phyloP scores from a whole-genome alignment of 2,797 vertebrate genomes.

The Halcyon leucocephala region DNA sequence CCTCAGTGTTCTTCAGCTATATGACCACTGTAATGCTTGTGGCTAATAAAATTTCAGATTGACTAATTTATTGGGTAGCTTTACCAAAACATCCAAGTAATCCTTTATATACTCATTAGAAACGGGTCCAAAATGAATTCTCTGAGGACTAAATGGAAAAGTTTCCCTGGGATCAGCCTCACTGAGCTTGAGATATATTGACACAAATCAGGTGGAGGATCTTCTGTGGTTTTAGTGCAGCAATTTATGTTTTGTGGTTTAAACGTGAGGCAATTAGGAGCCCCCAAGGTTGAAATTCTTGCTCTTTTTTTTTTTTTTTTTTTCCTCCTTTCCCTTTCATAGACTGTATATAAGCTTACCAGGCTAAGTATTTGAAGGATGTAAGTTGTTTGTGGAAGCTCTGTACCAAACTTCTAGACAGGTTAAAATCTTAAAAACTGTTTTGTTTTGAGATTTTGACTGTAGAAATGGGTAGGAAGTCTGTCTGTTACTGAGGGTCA shows the following conservation, averaged over 20 bases:
- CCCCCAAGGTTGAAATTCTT: constrained; percentile 75
- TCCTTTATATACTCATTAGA: constrained; percentile 68
- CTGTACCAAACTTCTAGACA: constrained; percentile 29
- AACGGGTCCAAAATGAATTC: constrained; percentile 44
- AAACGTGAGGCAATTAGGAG: constrained; percentile 72
- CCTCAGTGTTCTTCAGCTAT: constrained; percentile 49
- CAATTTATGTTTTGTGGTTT: constrained; percentile 78
- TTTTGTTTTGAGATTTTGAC: constrained; percentile 40
- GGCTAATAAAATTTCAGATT: constrained; percentile 76
- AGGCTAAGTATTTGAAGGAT: constrained; percentile 6
- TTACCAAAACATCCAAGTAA: constrained; percentile 78
- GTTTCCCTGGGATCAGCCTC: constrained; percentile 60
- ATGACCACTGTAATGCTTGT: constrained; percentile 45
- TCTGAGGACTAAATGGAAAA: constrained; percentile 51
- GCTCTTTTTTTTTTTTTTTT: constrained; percentile 43
- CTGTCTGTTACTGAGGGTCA: neutral
- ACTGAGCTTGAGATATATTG: constrained; percentile 62
- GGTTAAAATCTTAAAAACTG: constrained; percentile 40
- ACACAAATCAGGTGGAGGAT: constrained; percentile 63
- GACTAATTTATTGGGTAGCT: constrained; percentile 73
- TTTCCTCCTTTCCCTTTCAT: constrained; percentile 19
- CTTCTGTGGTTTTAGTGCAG: constrained; percentile 70
- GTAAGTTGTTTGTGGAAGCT: constrained; percentile 26
- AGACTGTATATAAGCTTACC: constrained; percentile 26
- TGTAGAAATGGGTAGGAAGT: constrained; percentile 33